Conservation (phyloP, 2,888 invertebrate species). For the Epirrhoe alternata region DNA sequence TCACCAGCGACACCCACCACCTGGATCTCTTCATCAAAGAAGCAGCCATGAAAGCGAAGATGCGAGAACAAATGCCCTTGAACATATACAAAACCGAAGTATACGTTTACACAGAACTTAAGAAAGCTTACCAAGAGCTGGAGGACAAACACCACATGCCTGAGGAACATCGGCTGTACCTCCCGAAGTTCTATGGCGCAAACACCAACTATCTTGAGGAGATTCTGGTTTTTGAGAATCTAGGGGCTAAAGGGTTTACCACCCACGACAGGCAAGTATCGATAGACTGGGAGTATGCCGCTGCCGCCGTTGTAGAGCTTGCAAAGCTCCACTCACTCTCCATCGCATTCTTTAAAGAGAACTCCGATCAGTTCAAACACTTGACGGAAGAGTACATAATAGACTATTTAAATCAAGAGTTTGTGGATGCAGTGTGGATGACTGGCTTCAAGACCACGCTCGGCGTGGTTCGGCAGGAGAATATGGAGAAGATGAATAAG, state of each 20-base stretch:
- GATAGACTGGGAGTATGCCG: neutral
- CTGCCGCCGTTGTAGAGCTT: constrained; percentile 36
- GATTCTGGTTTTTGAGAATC: neutral
- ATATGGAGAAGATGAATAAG: constrained; percentile 47
- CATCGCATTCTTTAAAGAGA: constrained; percentile 50
- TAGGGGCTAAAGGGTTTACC: neutral
- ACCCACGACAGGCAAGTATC: neutral
- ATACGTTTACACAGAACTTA: neutral
- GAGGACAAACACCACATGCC: neutral
- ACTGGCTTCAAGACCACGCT: constrained; percentile 6
- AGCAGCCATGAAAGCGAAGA: constrained; percentile 14
- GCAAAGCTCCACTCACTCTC: constrained; percentile 74
- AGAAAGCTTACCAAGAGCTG: neutral
- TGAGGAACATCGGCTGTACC: neutral
- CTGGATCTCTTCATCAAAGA: constrained; percentile 2
- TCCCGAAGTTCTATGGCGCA: neutral
- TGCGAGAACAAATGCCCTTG: neutral
- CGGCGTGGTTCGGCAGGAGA: constrained; percentile 43
- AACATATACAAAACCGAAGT: neutral
- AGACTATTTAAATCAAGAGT: constrained; percentile 18
- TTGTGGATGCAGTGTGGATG: constrained; percentile 16
- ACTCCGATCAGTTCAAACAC: constrained; percentile 59
- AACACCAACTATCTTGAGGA: neutral
- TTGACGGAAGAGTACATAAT: constrained; percentile 37
- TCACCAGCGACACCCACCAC: neutral